A percentile compares a stretch with the other conserved stretches of the same genome.
Evolutionary conservation across 2,113 vertebrate species (phyloP).

Genomic region (Platycercus adscitus): DNA sequence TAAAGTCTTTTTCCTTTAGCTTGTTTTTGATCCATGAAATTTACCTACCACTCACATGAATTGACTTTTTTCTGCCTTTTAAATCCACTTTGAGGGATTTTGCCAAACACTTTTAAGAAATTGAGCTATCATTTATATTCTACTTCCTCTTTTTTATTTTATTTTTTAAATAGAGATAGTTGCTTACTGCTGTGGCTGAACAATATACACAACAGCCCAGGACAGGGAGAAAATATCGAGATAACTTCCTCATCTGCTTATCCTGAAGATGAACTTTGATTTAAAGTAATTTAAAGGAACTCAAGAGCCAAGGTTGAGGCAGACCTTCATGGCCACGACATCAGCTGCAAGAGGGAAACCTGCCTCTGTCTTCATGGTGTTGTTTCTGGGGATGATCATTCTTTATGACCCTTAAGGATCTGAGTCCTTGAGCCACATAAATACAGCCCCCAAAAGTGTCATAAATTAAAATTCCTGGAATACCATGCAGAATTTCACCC

Average conservation of each 20-base stretch:
- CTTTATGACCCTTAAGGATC: background rate
- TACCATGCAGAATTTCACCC: background rate
- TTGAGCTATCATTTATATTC: background rate
- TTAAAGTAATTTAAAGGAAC: background rate
- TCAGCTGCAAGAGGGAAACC: background rate
- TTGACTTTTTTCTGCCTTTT: background rate
- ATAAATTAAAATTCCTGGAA: background rate
- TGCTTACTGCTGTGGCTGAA: background rate
- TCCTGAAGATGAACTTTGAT: background rate
- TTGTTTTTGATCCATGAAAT: background rate
- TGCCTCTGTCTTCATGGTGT: background rate
- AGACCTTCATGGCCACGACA: accelerated
- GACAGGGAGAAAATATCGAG: background rate
- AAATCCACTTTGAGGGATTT: background rate
- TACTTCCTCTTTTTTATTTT: background rate
- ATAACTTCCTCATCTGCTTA: background rate
- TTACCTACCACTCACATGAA: background rate
- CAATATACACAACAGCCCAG: background rate
- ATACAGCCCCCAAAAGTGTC: background rate
- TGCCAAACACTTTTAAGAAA: background rate
- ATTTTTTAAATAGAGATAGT: background rate
- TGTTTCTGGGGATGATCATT: background rate
- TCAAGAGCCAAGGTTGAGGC: background rate
- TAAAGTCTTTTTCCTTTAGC: background rate
- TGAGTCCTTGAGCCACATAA: background rate